phyloP scores from a whole-genome alignment of 2,888 invertebrate genomes.

The Lasioglossum zephyrum region DNA sequence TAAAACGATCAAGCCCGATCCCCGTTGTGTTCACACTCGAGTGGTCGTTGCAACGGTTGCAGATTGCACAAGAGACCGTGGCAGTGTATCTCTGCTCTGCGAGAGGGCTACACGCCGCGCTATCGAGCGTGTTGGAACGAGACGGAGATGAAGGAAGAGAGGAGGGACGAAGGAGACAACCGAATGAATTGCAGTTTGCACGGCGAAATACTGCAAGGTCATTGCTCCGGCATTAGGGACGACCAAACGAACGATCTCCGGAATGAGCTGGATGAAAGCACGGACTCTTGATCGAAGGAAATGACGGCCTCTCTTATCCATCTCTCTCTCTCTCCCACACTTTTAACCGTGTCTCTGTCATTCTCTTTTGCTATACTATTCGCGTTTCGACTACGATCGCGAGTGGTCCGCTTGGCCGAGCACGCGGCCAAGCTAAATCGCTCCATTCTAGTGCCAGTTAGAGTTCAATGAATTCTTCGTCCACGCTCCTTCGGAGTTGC shows the following conservation, averaged over 20 bases:
- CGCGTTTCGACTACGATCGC: slow-evolving; percentile 59
- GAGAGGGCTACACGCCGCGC: slow-evolving; percentile 22
- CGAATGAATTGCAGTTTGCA: slow-evolving; percentile 74
- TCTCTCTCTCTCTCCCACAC: slow-evolving; percentile 1
- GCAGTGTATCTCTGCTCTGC: slow-evolving; percentile 55
- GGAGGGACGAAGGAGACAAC: slow-evolving; percentile 27
- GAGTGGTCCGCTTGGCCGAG: slow-evolving; percentile 23
- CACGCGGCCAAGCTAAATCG: slow-evolving; percentile 56
- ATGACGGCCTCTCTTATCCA: slow-evolving; percentile 41
- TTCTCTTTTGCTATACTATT: slow-evolving; percentile 35
- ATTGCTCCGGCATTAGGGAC: slow-evolving; percentile 76
- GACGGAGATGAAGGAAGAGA: neutral
- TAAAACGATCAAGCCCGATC: slow-evolving; percentile 69
- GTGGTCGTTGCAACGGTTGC: slow-evolving; percentile 67
- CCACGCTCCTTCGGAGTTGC: slow-evolving; percentile 28
- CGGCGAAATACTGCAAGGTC: slow-evolving; percentile 76
- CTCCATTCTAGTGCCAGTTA: slow-evolving; percentile 59
- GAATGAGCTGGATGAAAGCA: slow-evolving; percentile 72
- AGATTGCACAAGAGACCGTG: slow-evolving; percentile 69
- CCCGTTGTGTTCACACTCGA: slow-evolving; percentile 66
- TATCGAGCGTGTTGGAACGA: slow-evolving; percentile 36
- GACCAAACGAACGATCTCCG: slow-evolving; percentile 71
- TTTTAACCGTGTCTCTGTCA: neutral
- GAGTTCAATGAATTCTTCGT: slow-evolving; percentile 64
- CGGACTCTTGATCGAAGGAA: slow-evolving; percentile 72